phyloP scores from a whole-genome alignment of 2,888 invertebrate species.

The Prionchulus punctatus region DNA sequence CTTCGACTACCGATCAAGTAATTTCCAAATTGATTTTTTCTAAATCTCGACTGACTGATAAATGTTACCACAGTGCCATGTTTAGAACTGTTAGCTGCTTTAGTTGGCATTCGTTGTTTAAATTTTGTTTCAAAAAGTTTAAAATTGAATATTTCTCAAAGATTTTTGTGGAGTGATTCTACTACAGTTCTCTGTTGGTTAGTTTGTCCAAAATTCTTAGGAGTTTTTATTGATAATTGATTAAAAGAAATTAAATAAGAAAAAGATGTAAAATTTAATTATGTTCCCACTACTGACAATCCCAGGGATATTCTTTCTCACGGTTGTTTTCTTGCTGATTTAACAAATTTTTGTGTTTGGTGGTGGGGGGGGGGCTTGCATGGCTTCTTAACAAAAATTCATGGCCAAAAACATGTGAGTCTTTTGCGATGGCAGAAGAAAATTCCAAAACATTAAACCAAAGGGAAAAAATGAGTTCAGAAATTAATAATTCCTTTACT shows the following conservation, averaged over 20 bases:
- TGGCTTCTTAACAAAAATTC: no score
- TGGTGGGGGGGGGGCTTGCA: background rate
- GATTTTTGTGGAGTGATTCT: background rate
- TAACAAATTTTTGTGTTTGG: background rate
- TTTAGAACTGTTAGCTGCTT: background rate
- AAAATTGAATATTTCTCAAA: background rate
- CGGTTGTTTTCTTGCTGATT: background rate
- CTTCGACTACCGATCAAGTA: background rate
- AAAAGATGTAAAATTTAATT: background rate
- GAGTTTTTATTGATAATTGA: background rate
- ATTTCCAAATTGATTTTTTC: background rate
- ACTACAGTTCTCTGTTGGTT: slow-evolving; percentile 4
- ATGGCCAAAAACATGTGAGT: no score
- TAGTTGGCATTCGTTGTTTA: background rate
- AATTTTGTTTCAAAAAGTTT: background rate
- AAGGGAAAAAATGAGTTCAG: background rate
- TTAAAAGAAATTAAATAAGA: background rate
- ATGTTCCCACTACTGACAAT: background rate
- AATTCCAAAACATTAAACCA: no score
- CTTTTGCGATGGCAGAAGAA: no score
- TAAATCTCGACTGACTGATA: background rate
- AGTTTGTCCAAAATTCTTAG: no score
- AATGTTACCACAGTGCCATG: background rate
- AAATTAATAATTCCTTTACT: background rate
- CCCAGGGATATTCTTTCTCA: background rate